Evolutionary conservation across 1,140 invertebrate genomes (phyloP).

Genomic region (Akabosia matsudoensis): DNA sequence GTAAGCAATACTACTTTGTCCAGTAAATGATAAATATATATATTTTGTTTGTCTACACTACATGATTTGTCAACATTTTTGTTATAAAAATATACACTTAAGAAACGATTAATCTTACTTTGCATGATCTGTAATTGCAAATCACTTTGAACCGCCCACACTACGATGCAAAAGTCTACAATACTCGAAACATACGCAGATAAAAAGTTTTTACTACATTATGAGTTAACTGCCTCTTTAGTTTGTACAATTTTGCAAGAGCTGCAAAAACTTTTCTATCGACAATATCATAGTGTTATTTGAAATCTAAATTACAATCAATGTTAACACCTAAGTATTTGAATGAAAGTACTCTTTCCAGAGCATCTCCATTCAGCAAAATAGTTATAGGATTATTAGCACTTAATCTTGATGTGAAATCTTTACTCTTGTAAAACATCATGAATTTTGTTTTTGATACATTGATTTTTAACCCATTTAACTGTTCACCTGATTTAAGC

Average conservation of each 20-base stretch:
- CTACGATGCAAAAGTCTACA: not conserved
- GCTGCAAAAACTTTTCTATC: not conserved
- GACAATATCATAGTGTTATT: not conserved
- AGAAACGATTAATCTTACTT: too few species aligned
- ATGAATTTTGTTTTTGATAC: not conserved
- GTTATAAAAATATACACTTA: too few species aligned
- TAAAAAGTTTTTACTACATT: not conserved
- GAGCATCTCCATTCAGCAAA: not conserved
- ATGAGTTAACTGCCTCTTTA: not conserved
- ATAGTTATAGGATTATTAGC: not conserved
- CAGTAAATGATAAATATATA: too few species aligned
- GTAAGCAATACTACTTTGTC: too few species aligned
- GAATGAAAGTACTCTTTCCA: not conserved
- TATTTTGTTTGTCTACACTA: too few species aligned
- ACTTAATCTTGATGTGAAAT: not conserved
- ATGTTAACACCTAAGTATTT: too few species aligned
- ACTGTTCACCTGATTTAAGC: not conserved
- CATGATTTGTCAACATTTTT: too few species aligned
- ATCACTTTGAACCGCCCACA: not conserved
- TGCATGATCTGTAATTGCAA: too few species aligned
- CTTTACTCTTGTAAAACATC: not conserved
- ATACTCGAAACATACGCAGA: not conserved
- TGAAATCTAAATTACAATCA: not conserved
- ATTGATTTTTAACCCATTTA: not conserved
- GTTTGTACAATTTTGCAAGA: not conserved